Conservation (phyloP, 1,140 invertebrate genomes). For the Gyrodactylus bullatarudis region DNA sequence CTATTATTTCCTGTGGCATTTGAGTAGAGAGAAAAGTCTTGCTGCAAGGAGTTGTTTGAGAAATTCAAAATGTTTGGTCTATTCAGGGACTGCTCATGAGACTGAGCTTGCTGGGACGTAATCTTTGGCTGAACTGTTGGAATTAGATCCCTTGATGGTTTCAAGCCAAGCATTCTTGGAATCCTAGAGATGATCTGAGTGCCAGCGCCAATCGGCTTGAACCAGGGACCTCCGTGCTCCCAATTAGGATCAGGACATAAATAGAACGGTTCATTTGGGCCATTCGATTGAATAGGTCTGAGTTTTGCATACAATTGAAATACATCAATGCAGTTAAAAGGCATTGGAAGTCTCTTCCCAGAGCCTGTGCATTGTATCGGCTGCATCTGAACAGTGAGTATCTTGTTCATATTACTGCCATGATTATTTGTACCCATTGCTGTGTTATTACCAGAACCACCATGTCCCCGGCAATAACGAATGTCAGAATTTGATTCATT, state of each 20-base stretch:
- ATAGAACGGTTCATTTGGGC: constrained; percentile 1
- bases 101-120: background rate
- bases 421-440: background rate
- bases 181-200: constrained; percentile 1
- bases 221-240: constrained; percentile 5
- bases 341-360: background rate
- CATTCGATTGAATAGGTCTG: background rate
- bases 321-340: background rate
- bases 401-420: background rate
- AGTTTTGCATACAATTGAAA: constrained; percentile 4
- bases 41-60: background rate
- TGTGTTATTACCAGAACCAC: background rate
- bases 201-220: constrained; percentile 2
- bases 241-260: constrained; percentile 4
- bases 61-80: background rate
- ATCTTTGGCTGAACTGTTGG: background rate
- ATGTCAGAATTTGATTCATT: background rate
- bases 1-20: background rate
- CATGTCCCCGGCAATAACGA: background rate
- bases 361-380: background rate
- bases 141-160: background rate
- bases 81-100: background rate
- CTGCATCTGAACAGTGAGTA: background rate
- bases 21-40: background rate
- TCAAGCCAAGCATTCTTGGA: background rate